These are phyloP conservation scores for Pseudococcus viburni DNA, from an alignment of 2,888 invertebrate genomes.

Conservation along the genomic window DNA sequence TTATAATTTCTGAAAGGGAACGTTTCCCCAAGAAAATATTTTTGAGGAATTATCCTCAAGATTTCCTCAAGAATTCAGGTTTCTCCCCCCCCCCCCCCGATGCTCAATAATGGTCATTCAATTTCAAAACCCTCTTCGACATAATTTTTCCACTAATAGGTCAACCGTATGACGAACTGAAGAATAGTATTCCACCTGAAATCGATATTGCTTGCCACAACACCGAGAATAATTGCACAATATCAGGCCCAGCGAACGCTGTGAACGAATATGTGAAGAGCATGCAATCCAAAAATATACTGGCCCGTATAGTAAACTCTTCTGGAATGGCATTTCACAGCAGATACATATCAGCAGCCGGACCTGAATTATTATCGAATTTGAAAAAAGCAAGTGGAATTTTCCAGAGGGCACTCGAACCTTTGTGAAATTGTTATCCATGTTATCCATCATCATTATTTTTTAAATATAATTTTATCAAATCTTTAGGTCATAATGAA, in stretches of 20 bases:
- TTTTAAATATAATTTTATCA: not conserved
- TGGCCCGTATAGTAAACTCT: slow-evolving; percentile 87
- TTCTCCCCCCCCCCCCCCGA: too few species aligned
- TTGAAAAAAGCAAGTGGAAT: slow-evolving; percentile 73
- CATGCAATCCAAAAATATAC: slow-evolving; percentile 79
- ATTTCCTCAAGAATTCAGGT: too few species aligned
- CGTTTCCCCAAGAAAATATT: too few species aligned
- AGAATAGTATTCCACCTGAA: slow-evolving; percentile 71
- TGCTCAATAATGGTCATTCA: too few species aligned
- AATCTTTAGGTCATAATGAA: slow-evolving; percentile 74
- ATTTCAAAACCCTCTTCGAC: too few species aligned
- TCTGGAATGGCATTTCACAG: slow-evolving; percentile 93
- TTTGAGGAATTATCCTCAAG: too few species aligned
- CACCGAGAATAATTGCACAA: slow-evolving; percentile 85
- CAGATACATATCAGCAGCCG: slow-evolving; percentile 76
- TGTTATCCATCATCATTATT: too few species aligned
- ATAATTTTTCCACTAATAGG: not conserved
- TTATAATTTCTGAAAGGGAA: too few species aligned
- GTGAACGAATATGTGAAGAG: slow-evolving; percentile 74
- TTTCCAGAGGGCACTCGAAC: too few species aligned
- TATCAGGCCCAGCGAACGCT: slow-evolving; percentile 85
- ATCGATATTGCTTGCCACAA: slow-evolving; percentile 93
- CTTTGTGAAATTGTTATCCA: too few species aligned
- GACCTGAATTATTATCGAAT: slow-evolving; percentile 77
- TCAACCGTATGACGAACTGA: not conserved